These are phyloP conservation scores for Brachionus asplanchnoidis DNA, from an alignment of 1,140 invertebrate species.

Conservation along the genomic window DNA sequence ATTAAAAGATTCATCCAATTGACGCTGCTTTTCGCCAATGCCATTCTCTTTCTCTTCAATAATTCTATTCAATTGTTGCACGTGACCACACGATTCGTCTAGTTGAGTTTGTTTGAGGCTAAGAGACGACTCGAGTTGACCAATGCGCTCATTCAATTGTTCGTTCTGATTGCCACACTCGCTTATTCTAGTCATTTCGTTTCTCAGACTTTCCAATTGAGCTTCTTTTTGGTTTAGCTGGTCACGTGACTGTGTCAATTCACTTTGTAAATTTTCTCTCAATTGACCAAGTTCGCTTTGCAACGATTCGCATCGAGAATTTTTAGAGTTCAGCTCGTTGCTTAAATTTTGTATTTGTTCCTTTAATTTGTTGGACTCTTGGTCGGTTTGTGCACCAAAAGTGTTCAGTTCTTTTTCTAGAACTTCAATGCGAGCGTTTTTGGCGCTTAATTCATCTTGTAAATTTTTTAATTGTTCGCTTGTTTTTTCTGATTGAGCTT, in stretches of 20 bases:
- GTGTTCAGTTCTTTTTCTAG: neutral
- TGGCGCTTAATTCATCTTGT: neutral
- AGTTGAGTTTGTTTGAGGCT: neutral
- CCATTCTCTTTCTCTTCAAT: neutral
- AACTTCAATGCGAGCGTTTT: neutral
- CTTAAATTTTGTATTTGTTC: neutral
- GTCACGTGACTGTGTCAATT: neutral
- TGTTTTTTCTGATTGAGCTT: neutral
- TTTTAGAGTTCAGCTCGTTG: neutral
- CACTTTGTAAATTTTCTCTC: neutral
- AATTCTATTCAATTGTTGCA: neutral
- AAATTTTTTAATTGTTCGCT: neutral
- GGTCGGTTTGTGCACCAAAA: neutral
- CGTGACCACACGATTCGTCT: neutral
- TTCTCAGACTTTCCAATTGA: neutral
- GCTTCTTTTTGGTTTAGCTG: neutral
- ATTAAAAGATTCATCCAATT: constrained; percentile 2
- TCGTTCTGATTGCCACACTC: neutral
- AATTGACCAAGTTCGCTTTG: neutral
- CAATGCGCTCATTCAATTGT: neutral
- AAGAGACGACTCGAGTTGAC: neutral
- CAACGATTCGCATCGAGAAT: neutral
- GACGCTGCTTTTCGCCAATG: neutral
- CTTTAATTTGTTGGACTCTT: neutral
- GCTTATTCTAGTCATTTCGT: neutral